phyloP scores from a whole-genome alignment of 2,888 invertebrate genomes.

The Ophioninae sp. region DNA sequence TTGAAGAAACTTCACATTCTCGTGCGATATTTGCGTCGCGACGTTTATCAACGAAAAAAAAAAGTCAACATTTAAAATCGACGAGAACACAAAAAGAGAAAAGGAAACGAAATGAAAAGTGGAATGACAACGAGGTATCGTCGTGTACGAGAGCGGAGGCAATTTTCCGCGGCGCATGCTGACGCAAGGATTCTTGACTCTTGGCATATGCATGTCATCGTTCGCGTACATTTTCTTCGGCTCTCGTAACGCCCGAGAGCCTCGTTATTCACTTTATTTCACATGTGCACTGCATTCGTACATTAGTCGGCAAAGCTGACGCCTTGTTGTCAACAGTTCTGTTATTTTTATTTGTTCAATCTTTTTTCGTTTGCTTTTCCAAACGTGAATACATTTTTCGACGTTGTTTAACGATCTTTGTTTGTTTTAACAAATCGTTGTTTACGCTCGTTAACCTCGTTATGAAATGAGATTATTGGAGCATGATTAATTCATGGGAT shows the following conservation, averaged over 20 bases:
- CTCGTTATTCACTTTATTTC: constrained; percentile 40
- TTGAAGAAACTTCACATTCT: constrained; percentile 41
- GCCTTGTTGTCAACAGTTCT: background rate
- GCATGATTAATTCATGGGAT: background rate
- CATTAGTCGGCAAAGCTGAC: background rate
- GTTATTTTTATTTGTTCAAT: background rate
- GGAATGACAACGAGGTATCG: constrained; percentile 33
- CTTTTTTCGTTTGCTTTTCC: background rate
- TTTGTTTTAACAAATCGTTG: background rate
- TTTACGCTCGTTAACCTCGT: background rate
- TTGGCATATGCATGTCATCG: constrained; percentile 58
- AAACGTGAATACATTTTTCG: background rate
- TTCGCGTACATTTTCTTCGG: constrained; percentile 39
- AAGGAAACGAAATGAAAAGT: constrained; percentile 27
- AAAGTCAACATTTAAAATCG: constrained; percentile 17
- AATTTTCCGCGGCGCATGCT: constrained; percentile 50
- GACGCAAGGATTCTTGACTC: constrained; percentile 59
- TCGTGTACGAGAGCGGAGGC: constrained; percentile 22
- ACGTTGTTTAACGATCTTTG: background rate
- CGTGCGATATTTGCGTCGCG: constrained; percentile 55
- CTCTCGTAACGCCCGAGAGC: constrained; percentile 28
- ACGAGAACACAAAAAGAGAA: constrained; percentile 5
- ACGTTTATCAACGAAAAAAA: constrained; percentile 34
- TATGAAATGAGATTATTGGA: background rate
- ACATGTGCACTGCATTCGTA: constrained; percentile 36